These are phyloP conservation scores for Dolichotis patagonum DNA, from an alignment of 2,113 vertebrate genomes.

Conservation along the genomic window DNA sequence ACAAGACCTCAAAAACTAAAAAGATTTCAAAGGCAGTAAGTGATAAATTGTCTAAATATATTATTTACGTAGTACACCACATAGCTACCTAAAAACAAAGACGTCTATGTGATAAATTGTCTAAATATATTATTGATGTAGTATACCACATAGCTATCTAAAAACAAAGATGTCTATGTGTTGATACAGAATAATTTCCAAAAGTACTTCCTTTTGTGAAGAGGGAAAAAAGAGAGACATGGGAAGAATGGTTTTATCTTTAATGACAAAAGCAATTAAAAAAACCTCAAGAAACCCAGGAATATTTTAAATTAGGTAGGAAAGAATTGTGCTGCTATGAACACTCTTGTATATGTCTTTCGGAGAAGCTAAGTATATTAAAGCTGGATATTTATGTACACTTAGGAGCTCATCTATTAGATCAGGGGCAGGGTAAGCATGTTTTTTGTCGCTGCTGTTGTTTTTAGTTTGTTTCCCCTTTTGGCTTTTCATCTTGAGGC, in stretches of 20 bases:
- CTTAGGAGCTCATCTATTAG: background rate
- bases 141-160: background rate
- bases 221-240: background rate
- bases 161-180: background rate
- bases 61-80: background rate
- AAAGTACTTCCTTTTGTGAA: background rate
- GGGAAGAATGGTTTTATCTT: background rate
- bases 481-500: background rate
- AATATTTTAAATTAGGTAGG: slow-evolving; percentile 39
- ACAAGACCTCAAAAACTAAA: background rate
- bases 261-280: background rate
- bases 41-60: background rate
- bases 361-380: background rate
- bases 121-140: background rate
- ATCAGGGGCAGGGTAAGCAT: background rate
- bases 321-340: background rate
- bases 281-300: slow-evolving; percentile 37
- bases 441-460: too few species aligned
- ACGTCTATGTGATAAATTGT: background rate
- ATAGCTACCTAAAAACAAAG: background rate
- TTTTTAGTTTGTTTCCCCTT: too few species aligned
- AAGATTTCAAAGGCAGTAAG: background rate
- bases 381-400: background rate
- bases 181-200: slow-evolving; percentile 38
- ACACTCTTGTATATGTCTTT: background rate